Evolutionary conservation across 2,113 vertebrate species (phyloP).

Genomic region (Carassius gibelio): DNA sequence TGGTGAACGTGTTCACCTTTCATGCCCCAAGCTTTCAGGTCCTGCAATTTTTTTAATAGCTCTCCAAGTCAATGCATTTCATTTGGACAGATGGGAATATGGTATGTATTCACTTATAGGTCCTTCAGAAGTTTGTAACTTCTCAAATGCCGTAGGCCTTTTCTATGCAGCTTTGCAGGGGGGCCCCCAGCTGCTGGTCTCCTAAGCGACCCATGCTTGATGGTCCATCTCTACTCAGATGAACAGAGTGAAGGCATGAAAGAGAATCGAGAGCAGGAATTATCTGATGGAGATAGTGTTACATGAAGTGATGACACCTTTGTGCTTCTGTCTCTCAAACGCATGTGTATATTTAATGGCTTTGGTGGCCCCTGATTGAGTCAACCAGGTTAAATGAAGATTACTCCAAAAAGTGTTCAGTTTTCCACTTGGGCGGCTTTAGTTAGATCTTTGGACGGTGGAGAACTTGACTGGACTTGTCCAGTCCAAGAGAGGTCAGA

Average conservation of each 20-base stretch:
- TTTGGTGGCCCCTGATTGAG: constrained; percentile 32
- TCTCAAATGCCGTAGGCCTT: not conserved
- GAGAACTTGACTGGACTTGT: constrained; percentile 10
- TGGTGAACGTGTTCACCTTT: constrained; percentile 53
- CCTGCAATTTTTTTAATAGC: not conserved
- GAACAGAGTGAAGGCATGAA: constrained; percentile 65
- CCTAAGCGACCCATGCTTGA: constrained; percentile 68
- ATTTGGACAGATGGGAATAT: not conserved
- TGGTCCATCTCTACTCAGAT: constrained; percentile 59
- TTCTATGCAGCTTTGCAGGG: constrained; percentile 32
- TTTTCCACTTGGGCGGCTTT: constrained; percentile 14
- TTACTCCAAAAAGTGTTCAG: not conserved
- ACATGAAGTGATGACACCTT: constrained; percentile 75
- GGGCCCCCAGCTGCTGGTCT: constrained; percentile 50
- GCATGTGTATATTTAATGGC: constrained; percentile 48
- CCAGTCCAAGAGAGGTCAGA: not conserved
- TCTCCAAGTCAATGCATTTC: not conserved
- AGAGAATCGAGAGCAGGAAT: constrained; percentile 60
- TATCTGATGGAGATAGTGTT: constrained; percentile 63
- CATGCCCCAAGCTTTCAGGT: constrained; percentile 32
- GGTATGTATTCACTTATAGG: not conserved
- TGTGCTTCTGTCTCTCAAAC: constrained; percentile 45
- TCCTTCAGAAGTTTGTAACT: not conserved
- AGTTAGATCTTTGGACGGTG: not conserved
- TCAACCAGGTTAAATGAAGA: not conserved